Percentiles rank a stretch among this genome's conserved stretches.
These are phyloP conservation scores for Holocentrus rufus DNA, from an alignment of 2,797 vertebrate species.

Conservation along the genomic window DNA sequence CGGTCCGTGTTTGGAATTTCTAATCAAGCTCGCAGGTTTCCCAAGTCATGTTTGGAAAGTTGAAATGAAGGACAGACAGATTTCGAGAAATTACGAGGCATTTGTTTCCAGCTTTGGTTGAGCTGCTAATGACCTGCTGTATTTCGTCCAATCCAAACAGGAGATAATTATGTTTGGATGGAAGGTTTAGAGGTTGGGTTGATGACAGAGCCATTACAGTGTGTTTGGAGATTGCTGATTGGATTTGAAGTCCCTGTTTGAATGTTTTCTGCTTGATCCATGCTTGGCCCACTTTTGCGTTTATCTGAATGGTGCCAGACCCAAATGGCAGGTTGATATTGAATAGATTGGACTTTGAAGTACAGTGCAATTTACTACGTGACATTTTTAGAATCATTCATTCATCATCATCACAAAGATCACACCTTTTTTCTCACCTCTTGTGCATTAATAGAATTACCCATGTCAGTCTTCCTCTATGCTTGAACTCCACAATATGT, in stretches of 20 bases:
- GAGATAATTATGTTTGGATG: neutral
- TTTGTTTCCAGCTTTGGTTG: neutral
- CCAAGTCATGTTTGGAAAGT: neutral
- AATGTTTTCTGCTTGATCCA: too few relatives aligned
- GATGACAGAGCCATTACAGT: neutral
- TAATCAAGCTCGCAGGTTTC: neutral
- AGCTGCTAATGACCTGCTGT: neutral
- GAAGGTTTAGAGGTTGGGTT: neutral
- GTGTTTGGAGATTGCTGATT: neutral
- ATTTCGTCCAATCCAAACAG: neutral
- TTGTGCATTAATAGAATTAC: constrained; percentile 11
- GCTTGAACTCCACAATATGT: too few relatives aligned
- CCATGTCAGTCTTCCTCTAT: neutral
- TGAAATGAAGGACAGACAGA: neutral
- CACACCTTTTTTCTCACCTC: neutral
- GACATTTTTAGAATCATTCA: too few relatives aligned
- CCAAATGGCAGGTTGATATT: neutral
- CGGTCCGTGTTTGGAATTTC: neutral
- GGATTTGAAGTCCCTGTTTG: neutral
- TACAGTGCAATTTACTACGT: too few relatives aligned
- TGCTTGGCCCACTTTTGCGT: neutral
- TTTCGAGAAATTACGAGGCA: neutral
- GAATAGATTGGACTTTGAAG: neutral
- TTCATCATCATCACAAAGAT: neutral
- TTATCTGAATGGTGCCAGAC: neutral